Percentiles rank a stretch among this genome's conserved stretches.
Conservation (phyloP, 2,888 invertebrate genomes). For the Bruchidius siliquastri region DNA sequence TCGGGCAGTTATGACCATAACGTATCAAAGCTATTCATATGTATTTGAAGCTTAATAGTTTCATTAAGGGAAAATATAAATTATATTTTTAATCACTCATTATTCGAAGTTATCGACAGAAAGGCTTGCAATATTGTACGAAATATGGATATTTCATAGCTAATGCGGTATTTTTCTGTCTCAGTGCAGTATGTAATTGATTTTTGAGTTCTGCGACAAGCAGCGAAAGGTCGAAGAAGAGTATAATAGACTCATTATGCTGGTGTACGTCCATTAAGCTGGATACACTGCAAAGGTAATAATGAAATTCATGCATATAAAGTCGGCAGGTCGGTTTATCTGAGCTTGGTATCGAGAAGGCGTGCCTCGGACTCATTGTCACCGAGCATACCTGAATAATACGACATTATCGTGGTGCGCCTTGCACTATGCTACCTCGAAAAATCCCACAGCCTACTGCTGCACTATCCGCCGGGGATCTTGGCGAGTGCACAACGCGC, state of each 20-base stretch:
- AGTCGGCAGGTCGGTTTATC: slow-evolving; percentile 38
- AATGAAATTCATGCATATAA: slow-evolving; percentile 46
- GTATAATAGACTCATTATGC: slow-evolving; percentile 28
- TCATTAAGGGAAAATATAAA: too few relatives aligned
- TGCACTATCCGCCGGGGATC: slow-evolving; percentile 5
- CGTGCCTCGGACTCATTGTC: slow-evolving; percentile 45
- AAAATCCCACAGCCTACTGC: slow-evolving; percentile 26
- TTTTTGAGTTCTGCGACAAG: slow-evolving; percentile 6
- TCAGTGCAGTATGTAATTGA: background rate
- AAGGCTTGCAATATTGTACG: too few relatives aligned
- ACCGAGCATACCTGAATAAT: slow-evolving; percentile 46
- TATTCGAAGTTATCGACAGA: too few relatives aligned
- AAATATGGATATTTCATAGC: too few relatives aligned
- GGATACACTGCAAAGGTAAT: slow-evolving; percentile 31
- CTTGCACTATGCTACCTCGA: slow-evolving; percentile 4
- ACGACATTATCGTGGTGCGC: slow-evolving; percentile 37
- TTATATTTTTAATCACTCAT: too few relatives aligned
- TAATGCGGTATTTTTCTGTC: background rate
- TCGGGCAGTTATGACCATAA: too few relatives aligned
- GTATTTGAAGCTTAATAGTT: too few relatives aligned
- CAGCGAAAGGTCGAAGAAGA: slow-evolving; percentile 13
- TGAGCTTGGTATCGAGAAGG: slow-evolving; percentile 42
- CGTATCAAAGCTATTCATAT: too few relatives aligned
- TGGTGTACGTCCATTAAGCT: slow-evolving; percentile 19
- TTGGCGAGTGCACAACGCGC: background rate